Evolutionary conservation across 2,113 vertebrate genomes (phyloP), one percentile per base, ranked within the genome.

Genomic region (Procapra przewalskii): DNA sequence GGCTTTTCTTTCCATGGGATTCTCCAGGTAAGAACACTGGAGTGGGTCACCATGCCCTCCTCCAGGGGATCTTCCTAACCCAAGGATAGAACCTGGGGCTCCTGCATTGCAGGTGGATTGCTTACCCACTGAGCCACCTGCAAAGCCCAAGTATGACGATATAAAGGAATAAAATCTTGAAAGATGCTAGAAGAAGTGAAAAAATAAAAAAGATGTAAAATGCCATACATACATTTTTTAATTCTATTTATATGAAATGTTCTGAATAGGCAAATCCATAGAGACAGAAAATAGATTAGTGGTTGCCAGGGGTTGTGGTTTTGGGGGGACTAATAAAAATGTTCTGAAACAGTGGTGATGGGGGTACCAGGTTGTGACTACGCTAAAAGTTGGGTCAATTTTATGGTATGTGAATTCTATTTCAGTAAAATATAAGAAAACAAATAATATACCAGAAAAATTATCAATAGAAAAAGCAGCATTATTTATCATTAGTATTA

Each of bases 401-500:
- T 93, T 83, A 94, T 93, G 54, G 71, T 17, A 82, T 87, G 12
- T 97, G 80, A 96, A 96, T 93, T 94, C 87, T 88, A 85, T 17
- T 52, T 40, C 75, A 96, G 95, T 96, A 91, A 96, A 97, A 97
- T 96, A 64, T 40, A 55, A 82, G 84, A 93, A 97, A 75, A 82
- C 88, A 97, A 84, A 29, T 33, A 36, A 79, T 91, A 89, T 5
- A 57, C 52, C 40, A 67, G 75, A 95, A 91, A 81, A 57, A 80
- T 57, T 48, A 86, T 43, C 40, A 59, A 75, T 17, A 25, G 59
- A 54, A 82, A 81, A 54, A 86, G 6, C 4, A 90, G 54, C 17
- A 43, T 94, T 94, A 97, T 96, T 93, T 81, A 90, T 97, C n/a
- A 85, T 88, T 91, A 19, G 23, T 93, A 83, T 95, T 97, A 97